phyloP scores from a whole-genome alignment of 1,140 invertebrate genomes.

The Lucilia sericata region DNA sequence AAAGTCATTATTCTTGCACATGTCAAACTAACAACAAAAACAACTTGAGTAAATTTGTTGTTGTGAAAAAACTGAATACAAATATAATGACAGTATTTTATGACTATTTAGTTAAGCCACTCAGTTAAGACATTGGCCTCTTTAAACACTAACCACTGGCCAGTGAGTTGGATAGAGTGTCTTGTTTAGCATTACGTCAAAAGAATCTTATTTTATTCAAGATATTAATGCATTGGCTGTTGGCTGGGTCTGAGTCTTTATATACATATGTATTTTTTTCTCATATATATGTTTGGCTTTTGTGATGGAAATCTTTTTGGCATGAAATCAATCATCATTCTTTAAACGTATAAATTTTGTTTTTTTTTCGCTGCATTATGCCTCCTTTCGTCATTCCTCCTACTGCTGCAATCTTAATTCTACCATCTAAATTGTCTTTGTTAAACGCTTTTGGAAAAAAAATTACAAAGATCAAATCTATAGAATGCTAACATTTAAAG shows the following conservation, averaged over 20 bases:
- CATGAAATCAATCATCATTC: slow-evolving; percentile 16
- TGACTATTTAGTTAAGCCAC: neutral
- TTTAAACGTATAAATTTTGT: neutral
- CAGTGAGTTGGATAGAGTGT: neutral
- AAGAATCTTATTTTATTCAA: neutral
- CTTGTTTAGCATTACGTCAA: neutral
- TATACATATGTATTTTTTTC: neutral
- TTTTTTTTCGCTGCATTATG: neutral
- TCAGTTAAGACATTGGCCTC: neutral
- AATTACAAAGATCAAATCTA: neutral
- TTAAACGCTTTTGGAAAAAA: neutral
- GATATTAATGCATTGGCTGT: neutral
- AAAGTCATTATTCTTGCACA: neutral
- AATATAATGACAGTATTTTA: slow-evolving; percentile 6
- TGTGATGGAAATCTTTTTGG: slow-evolving; percentile 10
- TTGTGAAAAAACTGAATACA: neutral
- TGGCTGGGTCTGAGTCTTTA: neutral
- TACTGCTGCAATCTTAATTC: neutral
- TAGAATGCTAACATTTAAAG: neutral
- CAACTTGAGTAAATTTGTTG: neutral
- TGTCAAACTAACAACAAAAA: neutral
- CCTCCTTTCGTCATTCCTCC: neutral
- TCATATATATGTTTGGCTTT: neutral
- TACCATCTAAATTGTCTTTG: slow-evolving; percentile 16
- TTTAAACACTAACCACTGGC: neutral